Conservation (phyloP, 2,797 vertebrate species). For the Knipowitschia caucasica region DNA sequence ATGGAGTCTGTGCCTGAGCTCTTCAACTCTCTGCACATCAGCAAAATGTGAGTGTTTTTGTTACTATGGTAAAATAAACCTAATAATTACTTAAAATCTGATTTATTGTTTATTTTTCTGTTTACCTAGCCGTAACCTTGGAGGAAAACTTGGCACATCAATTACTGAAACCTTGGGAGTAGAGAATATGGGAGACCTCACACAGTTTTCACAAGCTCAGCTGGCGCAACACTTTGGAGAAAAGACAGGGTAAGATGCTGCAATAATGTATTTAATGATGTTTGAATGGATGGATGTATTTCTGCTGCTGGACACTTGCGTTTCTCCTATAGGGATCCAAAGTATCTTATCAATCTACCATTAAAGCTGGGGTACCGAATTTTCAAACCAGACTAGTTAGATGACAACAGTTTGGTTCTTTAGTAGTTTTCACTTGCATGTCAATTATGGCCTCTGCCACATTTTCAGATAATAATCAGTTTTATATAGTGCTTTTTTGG, state of each 20-base stretch:
- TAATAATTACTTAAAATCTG: neutral
- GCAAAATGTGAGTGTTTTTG: constrained; percentile 84
- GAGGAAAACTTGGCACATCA: constrained; percentile 90
- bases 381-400: too few relatives aligned
- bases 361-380: too few relatives aligned
- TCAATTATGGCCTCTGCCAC: too few relatives aligned
- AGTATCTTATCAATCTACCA: too few relatives aligned
- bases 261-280: too few relatives aligned
- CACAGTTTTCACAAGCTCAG: constrained; percentile 78
- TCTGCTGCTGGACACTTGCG: too few relatives aligned
- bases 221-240: constrained; percentile 88
- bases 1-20: constrained; percentile 82
- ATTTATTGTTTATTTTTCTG: constrained; percentile 6
- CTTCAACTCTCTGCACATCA: constrained; percentile 84
- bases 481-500: too few relatives aligned
- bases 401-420: too few relatives aligned
- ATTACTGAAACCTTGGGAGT: constrained; percentile 81
- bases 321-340: too few relatives aligned
- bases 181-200: constrained; percentile 88
- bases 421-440: too few relatives aligned
- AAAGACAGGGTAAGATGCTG: constrained; percentile 87
- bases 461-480: too few relatives aligned
- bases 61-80: neutral
- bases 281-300: too few relatives aligned
- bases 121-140: constrained; percentile 82